Evolutionary conservation across 2,888 invertebrate genomes (phyloP).

Genomic region (Acronicta leporina): DNA sequence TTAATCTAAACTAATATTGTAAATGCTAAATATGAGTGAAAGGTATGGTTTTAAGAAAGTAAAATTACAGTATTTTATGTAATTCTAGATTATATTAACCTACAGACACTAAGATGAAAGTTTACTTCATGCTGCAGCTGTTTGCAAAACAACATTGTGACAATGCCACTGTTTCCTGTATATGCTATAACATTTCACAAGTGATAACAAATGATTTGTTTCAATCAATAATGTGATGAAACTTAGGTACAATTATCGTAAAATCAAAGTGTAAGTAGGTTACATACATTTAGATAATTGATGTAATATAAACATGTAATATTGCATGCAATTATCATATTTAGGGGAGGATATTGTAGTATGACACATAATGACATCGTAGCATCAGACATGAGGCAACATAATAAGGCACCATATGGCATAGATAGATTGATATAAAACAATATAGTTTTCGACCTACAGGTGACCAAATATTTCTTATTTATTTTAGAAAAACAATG

Average conservation of each 20-base stretch:
- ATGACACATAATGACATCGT: neutral
- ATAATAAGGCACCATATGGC: too few species aligned
- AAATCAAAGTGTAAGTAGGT: slow-evolving; percentile 19
- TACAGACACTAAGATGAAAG: neutral
- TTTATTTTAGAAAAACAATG: neutral
- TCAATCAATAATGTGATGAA: neutral
- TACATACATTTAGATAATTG: slow-evolving; percentile 26
- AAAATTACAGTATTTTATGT: too few species aligned
- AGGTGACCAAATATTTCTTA: too few species aligned
- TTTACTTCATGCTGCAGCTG: too few species aligned
- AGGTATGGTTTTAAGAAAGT: too few species aligned
- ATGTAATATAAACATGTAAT: slow-evolving; percentile 20
- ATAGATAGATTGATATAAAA: too few species aligned
- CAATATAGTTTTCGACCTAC: too few species aligned
- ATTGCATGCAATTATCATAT: slow-evolving; percentile 10
- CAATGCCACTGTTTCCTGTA: neutral
- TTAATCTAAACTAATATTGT: too few species aligned
- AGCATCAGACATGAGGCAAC: neutral
- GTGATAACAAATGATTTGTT: neutral
- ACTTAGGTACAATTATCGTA: neutral
- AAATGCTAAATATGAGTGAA: too few species aligned
- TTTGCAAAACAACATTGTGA: too few species aligned
- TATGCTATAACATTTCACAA: neutral
- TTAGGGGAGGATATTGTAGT: slow-evolving; percentile 32
- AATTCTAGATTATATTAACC: neutral